These are phyloP conservation scores for Rhea americana DNA, from an alignment of 2,113 vertebrate genomes.

Conservation along the genomic window DNA sequence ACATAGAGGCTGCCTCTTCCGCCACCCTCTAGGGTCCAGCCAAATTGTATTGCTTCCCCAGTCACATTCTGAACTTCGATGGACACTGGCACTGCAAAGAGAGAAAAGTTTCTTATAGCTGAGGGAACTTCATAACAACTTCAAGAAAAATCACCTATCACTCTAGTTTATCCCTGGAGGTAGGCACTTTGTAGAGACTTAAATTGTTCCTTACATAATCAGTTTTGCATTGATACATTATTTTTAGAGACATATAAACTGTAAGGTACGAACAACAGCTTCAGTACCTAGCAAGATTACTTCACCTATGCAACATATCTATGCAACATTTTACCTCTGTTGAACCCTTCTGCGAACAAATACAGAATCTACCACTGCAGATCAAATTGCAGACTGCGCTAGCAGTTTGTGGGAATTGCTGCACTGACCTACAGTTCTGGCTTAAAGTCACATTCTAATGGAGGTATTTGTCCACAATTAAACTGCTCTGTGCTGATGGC, in stretches of 20 bases:
- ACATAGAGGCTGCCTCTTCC: background rate
- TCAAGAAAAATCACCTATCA: background rate
- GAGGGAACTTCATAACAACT: background rate
- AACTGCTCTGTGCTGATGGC: background rate
- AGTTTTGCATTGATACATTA: background rate
- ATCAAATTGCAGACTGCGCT: fast-evolving
- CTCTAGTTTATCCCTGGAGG: background rate
- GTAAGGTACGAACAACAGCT: fast-evolving
- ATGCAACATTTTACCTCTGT: fast-evolving
- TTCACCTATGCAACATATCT: fast-evolving
- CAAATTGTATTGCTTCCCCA: constrained; percentile 20
- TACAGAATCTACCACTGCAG: fast-evolving
- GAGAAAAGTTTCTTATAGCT: background rate
- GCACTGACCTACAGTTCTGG: fast-evolving
- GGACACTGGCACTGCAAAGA: constrained; percentile 30
- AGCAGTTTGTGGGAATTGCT: background rate
- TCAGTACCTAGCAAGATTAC: fast-evolving
- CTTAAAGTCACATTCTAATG: fast-evolving
- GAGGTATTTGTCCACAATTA: fast-evolving
- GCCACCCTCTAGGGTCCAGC: background rate
- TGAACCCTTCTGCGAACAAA: fast-evolving
- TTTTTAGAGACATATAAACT: background rate
- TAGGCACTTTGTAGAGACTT: background rate
- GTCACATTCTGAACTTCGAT: background rate
- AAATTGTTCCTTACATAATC: fast-evolving